A percentile compares a stretch with the other conserved stretches of the same genome.
Conservation (phyloP, 1,140 invertebrate species). For the Drosophila santomea region DNA sequence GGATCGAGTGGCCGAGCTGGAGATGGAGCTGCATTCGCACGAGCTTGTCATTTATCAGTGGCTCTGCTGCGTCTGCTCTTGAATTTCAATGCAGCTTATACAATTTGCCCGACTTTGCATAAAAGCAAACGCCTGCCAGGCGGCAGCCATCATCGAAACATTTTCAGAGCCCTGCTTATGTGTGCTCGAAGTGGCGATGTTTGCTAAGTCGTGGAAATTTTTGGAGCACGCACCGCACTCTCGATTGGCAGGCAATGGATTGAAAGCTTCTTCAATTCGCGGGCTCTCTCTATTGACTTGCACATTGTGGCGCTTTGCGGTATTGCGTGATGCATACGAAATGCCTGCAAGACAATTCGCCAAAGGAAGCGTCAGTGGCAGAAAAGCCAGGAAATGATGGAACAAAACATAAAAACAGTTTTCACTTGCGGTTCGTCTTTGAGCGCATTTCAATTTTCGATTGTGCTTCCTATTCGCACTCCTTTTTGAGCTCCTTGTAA, state of each 20-base stretch:
- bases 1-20: conserved; percentile 1
- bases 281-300: conserved; percentile 63
- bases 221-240: conserved; percentile 23
- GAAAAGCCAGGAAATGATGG: neutral
- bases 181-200: conserved; percentile 32
- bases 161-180: conserved; percentile 20
- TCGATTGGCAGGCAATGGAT: conserved; percentile 58
- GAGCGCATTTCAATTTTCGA: conserved; percentile 44
- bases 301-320: conserved; percentile 66
- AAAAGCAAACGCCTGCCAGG: conserved; percentile 56
- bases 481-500: neutral
- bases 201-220: conserved; percentile 51
- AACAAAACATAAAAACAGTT: conserved; percentile 29
- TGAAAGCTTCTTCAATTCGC: conserved; percentile 31
- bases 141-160: conserved; percentile 16
- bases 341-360: conserved; percentile 56
- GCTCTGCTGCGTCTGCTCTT: conserved; percentile 33
- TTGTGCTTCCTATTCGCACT: conserved; percentile 7
- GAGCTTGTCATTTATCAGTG: conserved; percentile 65
- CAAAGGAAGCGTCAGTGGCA: conserved; percentile 12
- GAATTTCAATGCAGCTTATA: conserved; percentile 60
- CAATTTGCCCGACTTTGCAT: conserved; percentile 72
- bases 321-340: conserved; percentile 52
- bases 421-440: conserved; percentile 61
- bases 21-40: conserved; percentile 40